A percentile compares a stretch with the other conserved stretches of the same genome.
Evolutionary conservation across 2,113 vertebrate genomes (phyloP).

Genomic region (Natator depressus): DNA sequence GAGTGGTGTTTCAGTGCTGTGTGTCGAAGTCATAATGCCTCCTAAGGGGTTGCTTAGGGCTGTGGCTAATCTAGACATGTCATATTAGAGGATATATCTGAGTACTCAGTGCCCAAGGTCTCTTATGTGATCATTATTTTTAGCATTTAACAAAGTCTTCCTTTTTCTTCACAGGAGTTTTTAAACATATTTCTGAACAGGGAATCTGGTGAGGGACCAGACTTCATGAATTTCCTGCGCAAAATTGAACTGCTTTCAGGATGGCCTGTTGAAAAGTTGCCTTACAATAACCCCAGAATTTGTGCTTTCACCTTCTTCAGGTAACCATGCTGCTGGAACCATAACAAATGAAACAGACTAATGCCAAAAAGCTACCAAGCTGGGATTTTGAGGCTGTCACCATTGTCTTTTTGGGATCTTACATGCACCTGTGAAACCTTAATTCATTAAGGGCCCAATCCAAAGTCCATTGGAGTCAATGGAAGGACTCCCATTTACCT

Average conservation of each 20-base stretch:
- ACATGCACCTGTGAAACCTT: background rate
- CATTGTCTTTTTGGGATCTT: background rate
- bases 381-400: background rate
- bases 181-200: conserved; percentile 29
- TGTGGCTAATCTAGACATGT: background rate
- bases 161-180: conserved; percentile 16
- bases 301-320: conserved; percentile 4
- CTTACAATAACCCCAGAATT: background rate
- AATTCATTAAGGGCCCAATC: background rate
- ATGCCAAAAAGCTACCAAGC: rapidly evolving
- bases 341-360: background rate
- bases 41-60: background rate
- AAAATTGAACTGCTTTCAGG: conserved; percentile 15
- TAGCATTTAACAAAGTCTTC: background rate
- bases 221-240: conserved; percentile 31
- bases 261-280: conserved; percentile 9
- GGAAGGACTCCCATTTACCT: background rate
- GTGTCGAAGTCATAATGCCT: background rate
- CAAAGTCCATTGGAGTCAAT: background rate
- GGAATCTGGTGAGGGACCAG: background rate
- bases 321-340: background rate
- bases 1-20: background rate
- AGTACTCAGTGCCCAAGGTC: background rate
- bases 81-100: background rate
- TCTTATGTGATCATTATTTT: background rate